Percentiles rank a stretch among this genome's conserved stretches.
Evolutionary conservation across 2,888 invertebrate species (phyloP).

Genomic region (Zhengitettix transpicula): DNA sequence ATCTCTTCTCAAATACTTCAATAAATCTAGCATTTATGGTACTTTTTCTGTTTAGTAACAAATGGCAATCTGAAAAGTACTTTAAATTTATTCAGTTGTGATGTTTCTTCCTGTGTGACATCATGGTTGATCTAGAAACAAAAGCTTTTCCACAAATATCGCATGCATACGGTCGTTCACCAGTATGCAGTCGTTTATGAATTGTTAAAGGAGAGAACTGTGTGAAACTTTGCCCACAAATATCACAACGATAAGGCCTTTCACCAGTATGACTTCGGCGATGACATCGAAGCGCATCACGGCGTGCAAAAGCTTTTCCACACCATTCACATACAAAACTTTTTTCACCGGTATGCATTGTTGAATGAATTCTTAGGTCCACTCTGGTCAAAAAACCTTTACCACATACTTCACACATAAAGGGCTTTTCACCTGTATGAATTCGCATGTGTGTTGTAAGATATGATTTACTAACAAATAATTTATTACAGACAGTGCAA

Average conservation of each 20-base stretch:
- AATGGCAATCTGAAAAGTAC: no score
- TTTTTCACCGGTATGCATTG: conserved; percentile 44
- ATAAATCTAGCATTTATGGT: no score
- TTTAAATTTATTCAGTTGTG: no score
- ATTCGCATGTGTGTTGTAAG: conserved; percentile 38
- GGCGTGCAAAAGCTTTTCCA: conserved; percentile 40
- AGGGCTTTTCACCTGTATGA: conserved; percentile 41
- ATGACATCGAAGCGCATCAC: conserved; percentile 40
- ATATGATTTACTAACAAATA: conserved; percentile 43
- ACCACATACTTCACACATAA: conserved; percentile 40
- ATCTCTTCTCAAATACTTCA: no score
- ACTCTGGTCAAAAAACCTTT: conserved; percentile 35
- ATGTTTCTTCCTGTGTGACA: conserved; percentile 35
- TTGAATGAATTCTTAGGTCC: conserved; percentile 39
- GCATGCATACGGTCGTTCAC: conserved; percentile 41
- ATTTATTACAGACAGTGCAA: conserved; percentile 38
- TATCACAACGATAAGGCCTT: conserved; percentile 38
- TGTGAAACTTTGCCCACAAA: conserved; percentile 43
- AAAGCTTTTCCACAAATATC: conserved; percentile 38
- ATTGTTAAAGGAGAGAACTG: conserved; percentile 48
- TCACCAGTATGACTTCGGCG: conserved; percentile 39
- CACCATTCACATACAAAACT: conserved; percentile 43
- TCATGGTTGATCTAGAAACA: conserved; percentile 39
- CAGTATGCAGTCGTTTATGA: conserved; percentile 41
- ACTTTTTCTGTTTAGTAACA: no score